These are phyloP conservation scores for Gymnorhina tibicen DNA, from an alignment of 2,113 vertebrate genomes.

Conservation along the genomic window DNA sequence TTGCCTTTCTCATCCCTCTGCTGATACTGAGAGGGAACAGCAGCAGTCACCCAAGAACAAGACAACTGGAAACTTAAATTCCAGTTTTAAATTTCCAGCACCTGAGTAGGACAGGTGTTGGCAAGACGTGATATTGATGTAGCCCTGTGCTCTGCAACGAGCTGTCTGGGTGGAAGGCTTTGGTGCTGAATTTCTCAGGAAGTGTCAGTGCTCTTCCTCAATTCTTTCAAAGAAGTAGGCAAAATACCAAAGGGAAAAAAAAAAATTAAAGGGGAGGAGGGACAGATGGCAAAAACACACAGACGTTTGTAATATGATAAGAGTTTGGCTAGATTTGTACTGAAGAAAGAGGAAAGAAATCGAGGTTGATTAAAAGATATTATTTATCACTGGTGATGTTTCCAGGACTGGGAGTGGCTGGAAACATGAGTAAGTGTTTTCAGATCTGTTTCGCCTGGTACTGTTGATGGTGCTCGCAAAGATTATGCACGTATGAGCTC, in stretches of 20 bases:
- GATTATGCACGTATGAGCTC: neutral
- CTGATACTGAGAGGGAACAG: neutral
- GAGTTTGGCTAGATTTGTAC: constrained; percentile 12
- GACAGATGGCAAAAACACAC: neutral
- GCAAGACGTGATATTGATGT: neutral
- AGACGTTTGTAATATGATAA: constrained; percentile 11
- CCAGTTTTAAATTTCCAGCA: neutral
- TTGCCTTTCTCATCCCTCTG: neutral
- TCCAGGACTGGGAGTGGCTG: constrained; percentile 56
- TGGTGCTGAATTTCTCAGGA: neutral
- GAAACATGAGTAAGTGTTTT: constrained; percentile 64
- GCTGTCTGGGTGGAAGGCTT: neutral
- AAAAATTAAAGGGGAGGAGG: neutral
- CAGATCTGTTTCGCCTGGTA: constrained; percentile 30
- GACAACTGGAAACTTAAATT: neutral
- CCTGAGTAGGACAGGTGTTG: neutral
- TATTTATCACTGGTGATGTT: constrained; percentile 65
- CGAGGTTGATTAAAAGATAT: constrained; percentile 61
- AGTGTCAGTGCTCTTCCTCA: neutral
- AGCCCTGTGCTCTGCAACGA: neutral
- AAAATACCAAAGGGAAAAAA: neutral
- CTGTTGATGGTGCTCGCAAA: neutral
- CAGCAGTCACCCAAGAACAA: neutral
- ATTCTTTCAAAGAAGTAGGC: neutral
- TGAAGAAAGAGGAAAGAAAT: neutral